phyloP scores from a whole-genome alignment of 1,140 invertebrate genomes.

The Hydropsyche tenuis region DNA sequence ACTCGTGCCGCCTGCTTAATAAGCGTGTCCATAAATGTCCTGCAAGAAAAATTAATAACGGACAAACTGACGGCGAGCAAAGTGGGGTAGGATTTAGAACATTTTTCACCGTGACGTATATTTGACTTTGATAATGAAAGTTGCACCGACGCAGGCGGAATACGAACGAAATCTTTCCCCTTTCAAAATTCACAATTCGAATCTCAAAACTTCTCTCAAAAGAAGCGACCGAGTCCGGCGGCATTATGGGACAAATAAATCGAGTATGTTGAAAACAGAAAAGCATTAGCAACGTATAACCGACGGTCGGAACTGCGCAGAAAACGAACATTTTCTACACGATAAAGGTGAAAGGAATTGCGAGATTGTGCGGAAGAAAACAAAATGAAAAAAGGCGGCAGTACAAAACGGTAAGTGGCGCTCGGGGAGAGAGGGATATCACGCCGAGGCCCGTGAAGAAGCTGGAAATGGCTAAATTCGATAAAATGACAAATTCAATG shows the following conservation, averaged over 20 bases:
- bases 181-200: too few relatives aligned
- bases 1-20: constrained; percentile 30
- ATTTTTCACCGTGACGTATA: neutral
- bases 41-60: constrained; percentile 19
- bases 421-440: constrained; percentile 10
- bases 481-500: constrained; percentile 25
- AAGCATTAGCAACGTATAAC: neutral
- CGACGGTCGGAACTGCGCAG: neutral
- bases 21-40: constrained; percentile 25
- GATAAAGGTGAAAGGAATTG: constrained; percentile 11
- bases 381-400: neutral
- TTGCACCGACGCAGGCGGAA: too few relatives aligned
- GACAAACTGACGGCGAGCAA: neutral
- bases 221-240: too few relatives aligned
- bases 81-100: neutral
- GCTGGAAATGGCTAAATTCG: constrained; percentile 15
- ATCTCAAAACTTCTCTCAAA: too few relatives aligned
- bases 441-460: neutral
- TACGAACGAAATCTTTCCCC: too few relatives aligned
- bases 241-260: constrained; percentile 28
- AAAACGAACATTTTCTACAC: constrained; percentile 25
- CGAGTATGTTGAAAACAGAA: constrained; percentile 12
- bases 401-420: constrained; percentile 10
- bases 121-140: neutral
- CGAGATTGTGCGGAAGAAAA: constrained; percentile 18